These are phyloP conservation scores for honey bee (Apis mellifera) DNA, from an alignment of 1,140 invertebrate genomes.

Conservation along the genomic window DNA sequence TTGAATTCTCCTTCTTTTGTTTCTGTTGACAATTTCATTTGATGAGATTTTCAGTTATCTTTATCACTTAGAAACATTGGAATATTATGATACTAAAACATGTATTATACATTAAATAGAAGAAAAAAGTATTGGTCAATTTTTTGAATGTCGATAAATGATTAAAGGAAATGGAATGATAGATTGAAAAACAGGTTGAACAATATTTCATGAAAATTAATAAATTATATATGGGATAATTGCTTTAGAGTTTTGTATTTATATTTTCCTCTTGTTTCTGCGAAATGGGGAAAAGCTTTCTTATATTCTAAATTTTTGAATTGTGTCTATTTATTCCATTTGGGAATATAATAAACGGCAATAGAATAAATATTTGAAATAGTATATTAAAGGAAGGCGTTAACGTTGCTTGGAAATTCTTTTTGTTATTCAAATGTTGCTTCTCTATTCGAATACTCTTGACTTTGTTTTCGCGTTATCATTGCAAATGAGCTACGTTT, in stretches of 20 bases:
- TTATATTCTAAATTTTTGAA: not conserved
- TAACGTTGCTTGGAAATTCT: not conserved
- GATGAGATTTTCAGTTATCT: not conserved
- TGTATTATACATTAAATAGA: not conserved
- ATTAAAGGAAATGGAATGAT: conserved; percentile 8
- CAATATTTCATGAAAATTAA: not conserved
- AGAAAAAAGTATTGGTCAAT: not conserved
- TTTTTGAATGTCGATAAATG: not conserved
- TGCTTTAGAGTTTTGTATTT: not conserved
- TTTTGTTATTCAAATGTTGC: not conserved
- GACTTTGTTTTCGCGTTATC: conserved; percentile 35
- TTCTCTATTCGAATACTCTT: conserved; percentile 3
- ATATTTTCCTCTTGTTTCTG: not conserved
- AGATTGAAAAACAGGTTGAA: too few relatives aligned
- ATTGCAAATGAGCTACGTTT: conserved; percentile 24
- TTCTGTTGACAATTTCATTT: not conserved
- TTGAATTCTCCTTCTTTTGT: not conserved
- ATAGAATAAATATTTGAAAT: not conserved
- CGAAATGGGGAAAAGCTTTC: not conserved
- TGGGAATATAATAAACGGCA: not conserved
- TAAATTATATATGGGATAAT: not conserved
- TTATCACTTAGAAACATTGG: not conserved
- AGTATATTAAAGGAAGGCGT: not conserved
- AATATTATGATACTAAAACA: too few relatives aligned
- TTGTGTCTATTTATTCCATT: not conserved